Conservation (phyloP, 2,113 vertebrate species). For the Oostethus manadensis region DNA sequence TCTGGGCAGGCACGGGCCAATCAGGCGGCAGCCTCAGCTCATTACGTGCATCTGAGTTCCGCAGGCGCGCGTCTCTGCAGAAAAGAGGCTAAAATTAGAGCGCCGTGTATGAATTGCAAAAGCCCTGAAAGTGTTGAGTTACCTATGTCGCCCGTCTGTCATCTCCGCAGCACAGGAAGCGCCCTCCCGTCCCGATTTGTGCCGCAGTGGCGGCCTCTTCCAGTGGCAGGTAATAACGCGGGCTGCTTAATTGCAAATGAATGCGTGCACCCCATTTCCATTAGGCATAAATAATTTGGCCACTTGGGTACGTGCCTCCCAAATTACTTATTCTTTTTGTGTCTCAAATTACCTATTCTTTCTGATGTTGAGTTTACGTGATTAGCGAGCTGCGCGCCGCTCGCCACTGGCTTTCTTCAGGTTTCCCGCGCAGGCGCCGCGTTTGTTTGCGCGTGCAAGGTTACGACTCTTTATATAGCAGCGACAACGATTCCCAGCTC, state of each 20-base stretch:
- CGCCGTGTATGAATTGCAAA: slow-evolving; percentile 8
- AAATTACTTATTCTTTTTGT: slow-evolving; percentile 81
- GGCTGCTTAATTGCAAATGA: slow-evolving; percentile 72
- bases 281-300: slow-evolving; percentile 81
- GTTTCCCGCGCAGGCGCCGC: slow-evolving; percentile 33
- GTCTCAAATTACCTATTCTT: slow-evolving; percentile 78
- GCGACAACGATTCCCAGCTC: slow-evolving; percentile 42
- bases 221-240: slow-evolving; percentile 73
- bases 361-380: slow-evolving; percentile 77
- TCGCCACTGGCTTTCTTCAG: slow-evolving; percentile 72
- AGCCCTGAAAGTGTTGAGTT: background rate
- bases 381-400: slow-evolving; percentile 64
- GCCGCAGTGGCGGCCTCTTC: slow-evolving; percentile 42
- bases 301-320: slow-evolving; percentile 74
- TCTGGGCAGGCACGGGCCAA: slow-evolving; percentile 55
- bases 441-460: slow-evolving; percentile 44
- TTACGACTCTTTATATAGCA: slow-evolving; percentile 43
- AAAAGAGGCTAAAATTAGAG: slow-evolving; percentile 2
- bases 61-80: slow-evolving; percentile 26
- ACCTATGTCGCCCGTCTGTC: background rate
- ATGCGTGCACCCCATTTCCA: slow-evolving; percentile 64
- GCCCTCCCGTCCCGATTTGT: slow-evolving; percentile 6
- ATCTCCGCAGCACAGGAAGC: background rate
- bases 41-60: slow-evolving; percentile 45
- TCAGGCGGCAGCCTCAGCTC: slow-evolving; percentile 34